These are phyloP conservation scores for Liparis tanakae DNA, from an alignment of 2,797 vertebrate genomes.

Conservation along the genomic window DNA sequence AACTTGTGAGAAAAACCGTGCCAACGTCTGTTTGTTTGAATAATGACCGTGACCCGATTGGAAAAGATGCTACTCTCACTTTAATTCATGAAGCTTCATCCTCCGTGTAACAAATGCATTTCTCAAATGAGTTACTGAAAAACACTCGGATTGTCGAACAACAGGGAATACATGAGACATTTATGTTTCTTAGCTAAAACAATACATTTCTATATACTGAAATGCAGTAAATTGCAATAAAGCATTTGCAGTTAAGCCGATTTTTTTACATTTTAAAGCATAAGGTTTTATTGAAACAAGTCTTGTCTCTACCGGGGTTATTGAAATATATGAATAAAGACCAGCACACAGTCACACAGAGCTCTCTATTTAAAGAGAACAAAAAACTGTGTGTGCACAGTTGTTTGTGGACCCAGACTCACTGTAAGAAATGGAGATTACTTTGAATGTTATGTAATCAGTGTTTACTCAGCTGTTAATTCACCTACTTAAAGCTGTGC, in stretches of 20 bases:
- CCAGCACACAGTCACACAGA: background rate
- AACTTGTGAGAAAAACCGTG: slow-evolving; percentile 66
- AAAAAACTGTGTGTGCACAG: slow-evolving; percentile 1
- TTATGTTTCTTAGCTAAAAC: slow-evolving; percentile 28
- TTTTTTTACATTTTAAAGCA: background rate
- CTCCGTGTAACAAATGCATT: slow-evolving; percentile 58
- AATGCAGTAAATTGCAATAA: slow-evolving; percentile 27
- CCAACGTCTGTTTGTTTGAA: slow-evolving; percentile 70
- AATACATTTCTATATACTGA: slow-evolving; percentile 24
- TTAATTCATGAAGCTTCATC: slow-evolving; percentile 72
- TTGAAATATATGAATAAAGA: slow-evolving; percentile 12
- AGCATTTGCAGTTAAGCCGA: background rate
- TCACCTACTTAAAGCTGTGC: slow-evolving; percentile 54
- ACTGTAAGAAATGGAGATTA: slow-evolving; percentile 7
- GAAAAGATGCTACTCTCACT: slow-evolving; percentile 56
- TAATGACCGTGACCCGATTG: slow-evolving; percentile 73
- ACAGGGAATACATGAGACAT: slow-evolving; percentile 45
- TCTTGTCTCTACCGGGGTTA: background rate
- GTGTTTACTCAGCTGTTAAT: slow-evolving; percentile 66
- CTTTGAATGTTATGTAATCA: slow-evolving; percentile 41
- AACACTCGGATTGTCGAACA: slow-evolving; percentile 41
- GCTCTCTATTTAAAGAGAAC: background rate
- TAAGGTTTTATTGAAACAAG: slow-evolving; percentile 14
- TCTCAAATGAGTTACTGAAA: slow-evolving; percentile 62
- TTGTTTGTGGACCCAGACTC: background rate